A percentile compares a stretch with the other conserved stretches of the same genome.
These are phyloP conservation scores for Barypeithes pellucidus DNA, from an alignment of 2,888 invertebrate species.

Conservation along the genomic window DNA sequence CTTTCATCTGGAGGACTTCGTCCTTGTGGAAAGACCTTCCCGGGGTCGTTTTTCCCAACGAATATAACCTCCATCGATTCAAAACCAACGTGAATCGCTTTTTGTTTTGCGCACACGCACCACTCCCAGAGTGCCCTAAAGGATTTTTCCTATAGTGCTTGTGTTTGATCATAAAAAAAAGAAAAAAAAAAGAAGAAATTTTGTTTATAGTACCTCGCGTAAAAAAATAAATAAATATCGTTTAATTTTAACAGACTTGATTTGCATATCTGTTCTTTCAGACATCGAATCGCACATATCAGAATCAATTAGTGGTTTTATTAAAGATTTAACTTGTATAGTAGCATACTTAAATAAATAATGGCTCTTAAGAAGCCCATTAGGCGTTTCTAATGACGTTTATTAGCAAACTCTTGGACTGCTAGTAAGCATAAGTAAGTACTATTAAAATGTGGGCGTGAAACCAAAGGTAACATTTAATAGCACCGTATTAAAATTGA, in stretches of 20 bases:
- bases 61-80: no score
- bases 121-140: no score
- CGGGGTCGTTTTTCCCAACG: no score
- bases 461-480: constrained; percentile 17
- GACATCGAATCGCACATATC: constrained; percentile 31
- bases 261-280: constrained; percentile 13
- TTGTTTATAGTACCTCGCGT: no score
- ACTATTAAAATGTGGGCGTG: constrained; percentile 22
- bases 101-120: no score
- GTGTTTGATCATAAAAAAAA: no score
- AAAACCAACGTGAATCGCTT: no score
- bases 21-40: no score
- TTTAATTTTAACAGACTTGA: constrained; percentile 2
- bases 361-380: constrained; percentile 33
- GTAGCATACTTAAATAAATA: constrained; percentile 32
- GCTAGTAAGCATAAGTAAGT: constrained; percentile 14
- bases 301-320: constrained; percentile 23
- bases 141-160: no score
- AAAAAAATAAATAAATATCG: neutral
- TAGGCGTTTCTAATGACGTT: constrained; percentile 20
- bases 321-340: constrained; percentile 26
- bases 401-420: constrained; percentile 27
- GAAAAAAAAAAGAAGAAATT: no score
- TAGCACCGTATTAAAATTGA: constrained; percentile 2
- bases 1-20: no score